phyloP scores from a whole-genome alignment of 2,888 invertebrate species.

The Epicampocera succincta region DNA sequence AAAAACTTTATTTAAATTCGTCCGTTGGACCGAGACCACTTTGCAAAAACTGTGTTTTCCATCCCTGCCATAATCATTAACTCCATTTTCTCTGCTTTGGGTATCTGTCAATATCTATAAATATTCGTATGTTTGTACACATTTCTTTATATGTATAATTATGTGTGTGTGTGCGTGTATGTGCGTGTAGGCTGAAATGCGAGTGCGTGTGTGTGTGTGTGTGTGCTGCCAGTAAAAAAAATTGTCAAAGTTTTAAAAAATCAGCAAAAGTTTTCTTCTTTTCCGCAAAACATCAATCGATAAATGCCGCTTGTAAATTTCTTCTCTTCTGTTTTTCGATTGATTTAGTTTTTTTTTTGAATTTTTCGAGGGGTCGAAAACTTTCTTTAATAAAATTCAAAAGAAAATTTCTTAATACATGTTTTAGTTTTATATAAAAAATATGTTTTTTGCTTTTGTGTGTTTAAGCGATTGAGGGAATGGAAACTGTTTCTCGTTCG shows the following conservation, averaged over 20 bases:
- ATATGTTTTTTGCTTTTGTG: constrained; percentile 6
- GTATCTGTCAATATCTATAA: no score
- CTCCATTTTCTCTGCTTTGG: constrained; percentile 6
- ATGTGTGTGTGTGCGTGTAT: constrained; percentile 2
- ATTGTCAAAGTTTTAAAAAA: constrained; percentile 39
- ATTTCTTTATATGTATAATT: no score
- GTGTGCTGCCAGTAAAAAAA: constrained; percentile 25
- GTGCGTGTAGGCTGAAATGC: constrained; percentile 21
- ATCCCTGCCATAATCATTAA: constrained; percentile 43
- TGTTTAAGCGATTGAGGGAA: background rate
- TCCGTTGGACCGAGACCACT: no score
- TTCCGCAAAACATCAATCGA: constrained; percentile 74
- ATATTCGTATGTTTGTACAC: no score
- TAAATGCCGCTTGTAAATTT: constrained; percentile 71
- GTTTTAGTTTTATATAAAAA: background rate
- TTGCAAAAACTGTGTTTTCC: background rate
- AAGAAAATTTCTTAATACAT: background rate
- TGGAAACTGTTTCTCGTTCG: background rate
- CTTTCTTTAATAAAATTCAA: background rate
- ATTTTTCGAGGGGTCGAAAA: background rate
- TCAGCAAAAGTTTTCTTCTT: constrained; percentile 9
- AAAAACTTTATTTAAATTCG: no score
- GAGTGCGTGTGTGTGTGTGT: background rate
- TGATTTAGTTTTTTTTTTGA: background rate
- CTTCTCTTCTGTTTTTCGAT: background rate